These are phyloP conservation scores for Chromis chromis DNA, from an alignment of 2,797 vertebrate species.

Conservation along the genomic window DNA sequence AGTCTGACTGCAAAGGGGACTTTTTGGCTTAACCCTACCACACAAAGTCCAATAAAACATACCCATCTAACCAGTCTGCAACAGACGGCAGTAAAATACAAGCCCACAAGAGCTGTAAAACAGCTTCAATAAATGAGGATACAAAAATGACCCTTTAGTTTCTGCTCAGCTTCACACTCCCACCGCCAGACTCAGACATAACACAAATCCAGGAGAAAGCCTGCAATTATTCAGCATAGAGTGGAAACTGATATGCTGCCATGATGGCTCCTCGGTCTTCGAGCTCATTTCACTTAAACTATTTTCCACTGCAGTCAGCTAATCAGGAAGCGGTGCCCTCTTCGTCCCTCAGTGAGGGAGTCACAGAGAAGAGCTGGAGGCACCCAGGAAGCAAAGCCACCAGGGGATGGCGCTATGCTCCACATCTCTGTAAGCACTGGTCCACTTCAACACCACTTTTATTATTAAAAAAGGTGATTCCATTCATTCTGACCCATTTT, in stretches of 20 bases:
- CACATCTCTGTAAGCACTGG: conserved; percentile 11
- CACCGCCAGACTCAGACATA: conserved; percentile 51
- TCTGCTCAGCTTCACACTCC: conserved; percentile 57
- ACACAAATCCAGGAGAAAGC: conserved; percentile 57
- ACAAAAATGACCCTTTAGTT: conserved; percentile 57
- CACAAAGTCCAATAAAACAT: conserved; percentile 58
- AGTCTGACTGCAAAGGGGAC: conserved; percentile 30
- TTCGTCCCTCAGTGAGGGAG: conserved; percentile 34
- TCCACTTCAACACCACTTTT: conserved; percentile 22
- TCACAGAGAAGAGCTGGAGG: conserved; percentile 1
- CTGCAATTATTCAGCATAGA: conserved; percentile 64
- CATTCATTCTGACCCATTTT: conserved; percentile 35
- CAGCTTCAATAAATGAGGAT: conserved; percentile 55
- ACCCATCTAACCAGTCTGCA: conserved; percentile 53
- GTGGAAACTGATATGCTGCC: conserved; percentile 76
- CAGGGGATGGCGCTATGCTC: conserved; percentile 70
- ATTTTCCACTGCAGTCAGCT: conserved; percentile 76
- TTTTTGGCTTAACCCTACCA: conserved; percentile 30
- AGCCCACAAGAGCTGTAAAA: conserved; percentile 65
- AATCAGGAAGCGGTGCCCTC: conserved; percentile 51
- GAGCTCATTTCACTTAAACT: conserved; percentile 52
- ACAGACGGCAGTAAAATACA: conserved; percentile 66
- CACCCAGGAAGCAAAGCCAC: conserved; percentile 25
- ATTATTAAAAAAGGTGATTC: conserved; percentile 21
- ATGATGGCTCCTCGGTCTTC: conserved; percentile 49